Evolutionary conservation across 1,140 invertebrate species (phyloP).

Genomic region (Orius insidiosus): DNA sequence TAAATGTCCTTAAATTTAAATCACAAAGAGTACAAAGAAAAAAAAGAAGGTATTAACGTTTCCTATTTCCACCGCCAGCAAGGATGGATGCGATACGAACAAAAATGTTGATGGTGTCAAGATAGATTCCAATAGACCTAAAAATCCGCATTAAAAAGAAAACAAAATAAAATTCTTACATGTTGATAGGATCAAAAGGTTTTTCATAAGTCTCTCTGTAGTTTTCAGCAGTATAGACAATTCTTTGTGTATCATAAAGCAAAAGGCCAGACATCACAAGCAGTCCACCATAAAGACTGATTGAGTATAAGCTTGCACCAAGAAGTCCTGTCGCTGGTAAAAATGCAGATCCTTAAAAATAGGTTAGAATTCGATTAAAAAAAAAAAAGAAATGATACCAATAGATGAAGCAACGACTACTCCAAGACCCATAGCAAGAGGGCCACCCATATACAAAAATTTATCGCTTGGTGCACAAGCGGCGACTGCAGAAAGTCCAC

Average conservation of each 20-base stretch:
- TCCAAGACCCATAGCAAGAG: conserved; percentile 88
- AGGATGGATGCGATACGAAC: conserved; percentile 81
- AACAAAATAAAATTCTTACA: conserved; percentile 42
- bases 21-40: too few species aligned
- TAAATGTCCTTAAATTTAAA: too few species aligned
- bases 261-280: conserved; percentile 84
- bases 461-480: conserved; percentile 92
- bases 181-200: conserved; percentile 88
- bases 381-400: conserved; percentile 29
- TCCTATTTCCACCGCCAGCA: conserved; percentile 45
- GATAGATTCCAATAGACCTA: conserved; percentile 81
- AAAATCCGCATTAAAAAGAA: conserved; percentile 32
- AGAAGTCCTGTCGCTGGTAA: conserved; percentile 76
- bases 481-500: conserved; percentile 79
- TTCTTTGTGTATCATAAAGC: conserved; percentile 87
- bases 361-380: too few species aligned
- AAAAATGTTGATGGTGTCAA: conserved; percentile 97
- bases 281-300: conserved; percentile 86
- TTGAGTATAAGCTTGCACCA: conserved; percentile 78
- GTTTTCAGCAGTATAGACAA: conserved; percentile 71
- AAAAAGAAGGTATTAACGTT: conserved; percentile 1
- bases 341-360: conserved; percentile 46
- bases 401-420: conserved; percentile 85
- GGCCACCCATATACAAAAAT: conserved; percentile 88
- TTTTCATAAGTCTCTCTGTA: conserved; percentile 47